phyloP scores from a whole-genome alignment of 2,797 vertebrate species.

The Darevskia mixta region DNA sequence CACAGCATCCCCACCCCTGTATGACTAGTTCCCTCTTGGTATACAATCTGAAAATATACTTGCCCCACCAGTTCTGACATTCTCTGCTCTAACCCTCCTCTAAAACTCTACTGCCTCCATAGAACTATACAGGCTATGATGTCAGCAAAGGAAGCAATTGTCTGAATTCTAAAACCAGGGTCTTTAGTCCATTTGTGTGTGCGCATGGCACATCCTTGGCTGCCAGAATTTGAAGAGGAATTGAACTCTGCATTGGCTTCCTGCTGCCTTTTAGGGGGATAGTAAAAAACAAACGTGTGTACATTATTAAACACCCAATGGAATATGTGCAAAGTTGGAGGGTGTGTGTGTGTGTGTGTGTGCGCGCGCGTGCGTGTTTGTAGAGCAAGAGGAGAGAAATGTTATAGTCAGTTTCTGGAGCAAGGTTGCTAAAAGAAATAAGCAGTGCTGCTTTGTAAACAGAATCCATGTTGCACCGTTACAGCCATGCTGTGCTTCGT shows the following conservation, averaged over 20 bases:
- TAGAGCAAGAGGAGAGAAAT: background rate
- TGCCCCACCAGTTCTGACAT: background rate
- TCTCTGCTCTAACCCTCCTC: background rate
- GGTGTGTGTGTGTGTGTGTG: background rate
- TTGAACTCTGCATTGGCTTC: background rate
- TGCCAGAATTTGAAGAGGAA: background rate
- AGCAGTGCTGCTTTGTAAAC: conserved; percentile 5
- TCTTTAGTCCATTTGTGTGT: background rate
- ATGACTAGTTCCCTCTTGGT: background rate
- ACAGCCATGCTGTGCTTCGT: conserved; percentile 13
- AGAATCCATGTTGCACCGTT: conserved; percentile 21
- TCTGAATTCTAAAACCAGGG: background rate
- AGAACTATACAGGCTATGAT: background rate
- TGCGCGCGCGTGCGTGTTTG: no score
- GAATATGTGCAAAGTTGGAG: background rate
- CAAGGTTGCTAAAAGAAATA: conserved; percentile 19
- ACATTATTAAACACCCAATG: conserved; percentile 3
- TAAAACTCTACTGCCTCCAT: background rate
- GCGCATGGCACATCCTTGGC: background rate
- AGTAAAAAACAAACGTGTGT: background rate
- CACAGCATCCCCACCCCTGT: no score
- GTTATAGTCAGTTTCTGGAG: background rate
- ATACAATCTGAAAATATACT: background rate
- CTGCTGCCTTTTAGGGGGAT: background rate
- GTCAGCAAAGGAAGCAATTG: background rate